phyloP scores from a whole-genome alignment of 2,113 vertebrate species.

The Propithecus coquereli region DNA sequence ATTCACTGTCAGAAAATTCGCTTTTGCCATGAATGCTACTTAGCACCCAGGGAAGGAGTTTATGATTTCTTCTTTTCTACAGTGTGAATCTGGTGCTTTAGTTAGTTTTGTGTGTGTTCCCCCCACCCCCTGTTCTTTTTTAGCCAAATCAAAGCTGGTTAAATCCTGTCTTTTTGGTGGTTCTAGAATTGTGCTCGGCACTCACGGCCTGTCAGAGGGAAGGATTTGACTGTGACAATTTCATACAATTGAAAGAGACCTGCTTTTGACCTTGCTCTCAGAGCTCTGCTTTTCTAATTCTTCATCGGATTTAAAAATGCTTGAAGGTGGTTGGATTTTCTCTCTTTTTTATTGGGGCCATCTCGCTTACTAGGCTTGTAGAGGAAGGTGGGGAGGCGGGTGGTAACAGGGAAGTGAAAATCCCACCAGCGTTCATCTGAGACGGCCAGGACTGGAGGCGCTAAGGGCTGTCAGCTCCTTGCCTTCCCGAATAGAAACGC shows the following conservation, averaged over 20 bases:
- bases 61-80: background rate
- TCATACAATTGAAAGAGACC: background rate
- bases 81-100: background rate
- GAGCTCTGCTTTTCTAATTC: background rate
- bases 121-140: background rate
- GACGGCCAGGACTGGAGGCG: background rate
- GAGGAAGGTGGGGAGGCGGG: background rate
- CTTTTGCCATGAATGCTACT: background rate
- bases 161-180: background rate
- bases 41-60: background rate
- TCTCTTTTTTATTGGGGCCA: background rate
- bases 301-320: background rate
- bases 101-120: background rate
- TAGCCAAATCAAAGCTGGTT: background rate
- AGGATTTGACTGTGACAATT: background rate
- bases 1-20: conserved; percentile 52
- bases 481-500: background rate
- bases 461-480: background rate
- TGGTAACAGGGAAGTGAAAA: background rate
- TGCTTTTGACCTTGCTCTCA: background rate
- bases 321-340: background rate
- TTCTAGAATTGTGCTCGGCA: background rate
- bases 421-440: background rate
- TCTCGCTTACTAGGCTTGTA: background rate
- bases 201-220: background rate